These are phyloP conservation scores for Rhinoraja longicauda DNA, from an alignment of 2,797 vertebrate genomes.

Conservation along the genomic window DNA sequence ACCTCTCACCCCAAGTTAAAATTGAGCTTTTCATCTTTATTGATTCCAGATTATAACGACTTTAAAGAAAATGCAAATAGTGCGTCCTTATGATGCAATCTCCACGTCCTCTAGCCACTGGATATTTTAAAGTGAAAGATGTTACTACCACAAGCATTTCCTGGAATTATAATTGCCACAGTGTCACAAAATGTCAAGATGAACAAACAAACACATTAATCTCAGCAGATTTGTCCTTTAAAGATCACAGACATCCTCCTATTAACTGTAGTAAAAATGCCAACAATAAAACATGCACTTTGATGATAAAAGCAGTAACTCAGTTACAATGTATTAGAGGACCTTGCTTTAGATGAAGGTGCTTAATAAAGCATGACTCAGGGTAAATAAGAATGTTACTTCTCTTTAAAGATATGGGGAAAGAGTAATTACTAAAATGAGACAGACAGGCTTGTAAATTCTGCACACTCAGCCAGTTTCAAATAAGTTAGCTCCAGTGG, in stretches of 20 bases:
- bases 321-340: slow-evolving; percentile 9
- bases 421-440: slow-evolving; percentile 26
- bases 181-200: slow-evolving; percentile 1
- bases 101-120: not conserved
- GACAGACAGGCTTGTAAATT: slow-evolving; percentile 33
- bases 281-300: slow-evolving; percentile 25
- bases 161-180: slow-evolving; percentile 1
- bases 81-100: not conserved
- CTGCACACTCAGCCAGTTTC: not conserved
- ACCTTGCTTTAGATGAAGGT: slow-evolving; percentile 20
- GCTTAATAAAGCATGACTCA: slow-evolving; percentile 34
- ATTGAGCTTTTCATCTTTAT: not conserved
- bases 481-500: slow-evolving; percentile 4
- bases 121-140: not conserved
- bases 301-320: slow-evolving; percentile 24
- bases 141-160: not conserved
- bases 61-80: slow-evolving; percentile 1
- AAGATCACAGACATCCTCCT: slow-evolving; percentile 22
- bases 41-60: not conserved
- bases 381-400: slow-evolving; percentile 26
- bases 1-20: not conserved
- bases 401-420: slow-evolving; percentile 22
- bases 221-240: not conserved
- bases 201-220: not conserved
- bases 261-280: slow-evolving; percentile 15